Percentiles rank a stretch among this genome's conserved stretches.
Evolutionary conservation across 2,113 vertebrate species (phyloP).

Genomic region (Gasterosteus aculeatus): DNA sequence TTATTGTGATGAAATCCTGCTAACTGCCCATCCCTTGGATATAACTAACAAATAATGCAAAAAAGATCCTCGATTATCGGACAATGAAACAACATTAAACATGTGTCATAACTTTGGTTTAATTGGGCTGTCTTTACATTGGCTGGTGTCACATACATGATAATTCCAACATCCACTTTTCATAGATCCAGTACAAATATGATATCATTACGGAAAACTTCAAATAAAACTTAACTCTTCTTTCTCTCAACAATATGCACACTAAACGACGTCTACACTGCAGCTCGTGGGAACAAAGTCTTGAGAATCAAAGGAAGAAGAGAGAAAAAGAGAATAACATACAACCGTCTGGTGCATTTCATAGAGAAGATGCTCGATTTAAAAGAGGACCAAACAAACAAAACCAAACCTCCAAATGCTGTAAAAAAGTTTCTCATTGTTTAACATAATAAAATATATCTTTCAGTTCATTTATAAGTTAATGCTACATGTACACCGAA

Average conservation of each 20-base stretch:
- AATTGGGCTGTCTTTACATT: conserved; percentile 60
- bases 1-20: not conserved
- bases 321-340: not conserved
- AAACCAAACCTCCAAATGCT: conserved; percentile 50
- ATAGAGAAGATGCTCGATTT: conserved; percentile 40
- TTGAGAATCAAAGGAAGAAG: not conserved
- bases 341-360: conserved; percentile 18
- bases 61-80: not conserved
- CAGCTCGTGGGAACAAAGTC: not conserved
- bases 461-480: conserved; percentile 80
- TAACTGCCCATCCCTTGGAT: not conserved
- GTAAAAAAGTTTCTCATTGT: conserved; percentile 61
- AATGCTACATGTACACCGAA: conserved; percentile 81
- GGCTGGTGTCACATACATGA: conserved; percentile 41
- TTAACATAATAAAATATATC: conserved; percentile 82
- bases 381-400: conserved; percentile 42
- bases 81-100: conserved; percentile 34
- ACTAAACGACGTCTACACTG: conserved; percentile 4
- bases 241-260: conserved; percentile 32
- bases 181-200: conserved; percentile 43
- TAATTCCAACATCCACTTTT: conserved; percentile 7
- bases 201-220: not conserved
- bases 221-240: not conserved
- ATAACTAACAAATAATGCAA: not conserved
- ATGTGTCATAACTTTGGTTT: conserved; percentile 66